These are phyloP conservation scores for Mizuhopecten yessoensis DNA, from an alignment of 1,140 invertebrate species.

Conservation along the genomic window DNA sequence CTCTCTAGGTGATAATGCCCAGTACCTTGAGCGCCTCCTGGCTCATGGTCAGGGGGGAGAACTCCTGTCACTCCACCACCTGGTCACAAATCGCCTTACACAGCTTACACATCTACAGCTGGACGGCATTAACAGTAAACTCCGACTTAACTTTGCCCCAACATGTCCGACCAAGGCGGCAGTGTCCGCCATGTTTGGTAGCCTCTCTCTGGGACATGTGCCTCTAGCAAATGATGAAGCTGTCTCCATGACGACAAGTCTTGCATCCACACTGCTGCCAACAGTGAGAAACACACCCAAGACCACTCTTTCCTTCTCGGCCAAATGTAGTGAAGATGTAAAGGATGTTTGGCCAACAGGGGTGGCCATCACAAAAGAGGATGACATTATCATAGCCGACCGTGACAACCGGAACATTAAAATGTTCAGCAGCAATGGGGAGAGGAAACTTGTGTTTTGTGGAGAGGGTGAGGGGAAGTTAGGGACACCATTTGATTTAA, in stretches of 20 bases:
- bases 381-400: conserved; percentile 75
- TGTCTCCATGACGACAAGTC: conserved; percentile 49
- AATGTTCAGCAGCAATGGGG: conserved; percentile 70
- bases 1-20: conserved; percentile 69
- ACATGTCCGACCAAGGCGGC: conserved; percentile 70
- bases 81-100: conserved; percentile 71
- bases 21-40: conserved; percentile 68
- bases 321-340: conserved; percentile 62
- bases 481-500: conserved; percentile 76
- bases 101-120: conserved; percentile 72
- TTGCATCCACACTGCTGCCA: conserved; percentile 67
- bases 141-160: conserved; percentile 68
- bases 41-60: conserved; percentile 74
- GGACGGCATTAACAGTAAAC: conserved; percentile 68
- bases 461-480: conserved; percentile 70
- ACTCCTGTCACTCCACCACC: conserved; percentile 69
- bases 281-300: conserved; percentile 64
- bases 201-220: conserved; percentile 63
- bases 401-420: conserved; percentile 80
- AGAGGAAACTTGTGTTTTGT: conserved; percentile 67
- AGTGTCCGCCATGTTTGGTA: conserved; percentile 74
- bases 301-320: conserved; percentile 66
- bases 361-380: conserved; percentile 65
- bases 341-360: conserved; percentile 80
- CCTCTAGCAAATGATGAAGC: conserved; percentile 66